Evolutionary conservation across 2,797 vertebrate genomes (phyloP).

Genomic region (Rhinella marina): DNA sequence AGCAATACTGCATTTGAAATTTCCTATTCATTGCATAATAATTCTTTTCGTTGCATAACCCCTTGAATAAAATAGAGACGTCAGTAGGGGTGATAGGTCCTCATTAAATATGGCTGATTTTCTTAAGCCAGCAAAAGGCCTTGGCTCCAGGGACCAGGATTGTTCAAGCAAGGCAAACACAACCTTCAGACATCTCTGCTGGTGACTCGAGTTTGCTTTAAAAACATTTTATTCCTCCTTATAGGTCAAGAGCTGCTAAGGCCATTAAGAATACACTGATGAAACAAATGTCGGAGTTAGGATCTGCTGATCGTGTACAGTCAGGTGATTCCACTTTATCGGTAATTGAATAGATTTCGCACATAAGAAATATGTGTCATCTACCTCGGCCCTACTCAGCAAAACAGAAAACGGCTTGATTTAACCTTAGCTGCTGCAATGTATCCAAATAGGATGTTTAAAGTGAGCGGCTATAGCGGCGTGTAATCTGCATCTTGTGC

Average conservation of each 20-base stretch:
- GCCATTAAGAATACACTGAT: background rate
- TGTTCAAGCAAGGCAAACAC: background rate
- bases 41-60: too few relatives aligned
- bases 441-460: conserved; percentile 27
- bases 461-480: conserved; percentile 16
- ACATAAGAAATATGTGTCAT: conserved; percentile 19
- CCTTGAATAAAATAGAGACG: too few relatives aligned
- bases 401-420: conserved; percentile 38
- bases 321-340: conserved; percentile 26
- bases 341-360: conserved; percentile 48
- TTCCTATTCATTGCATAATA: too few relatives aligned
- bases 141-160: too few relatives aligned
- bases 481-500: conserved; percentile 33
- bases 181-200: background rate
- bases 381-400: conserved; percentile 19
- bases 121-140: background rate
- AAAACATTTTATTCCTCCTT: background rate
- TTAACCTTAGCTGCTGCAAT: conserved; percentile 23
- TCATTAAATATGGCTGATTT: background rate
- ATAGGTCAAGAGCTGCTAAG: background rate
- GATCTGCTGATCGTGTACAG: background rate
- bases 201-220: background rate
- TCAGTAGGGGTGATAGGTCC: too few relatives aligned
- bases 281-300: background rate
- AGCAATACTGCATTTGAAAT: too few relatives aligned